Conservation (phyloP, 2,797 vertebrate species). For the Hydrolagus colliei region DNA sequence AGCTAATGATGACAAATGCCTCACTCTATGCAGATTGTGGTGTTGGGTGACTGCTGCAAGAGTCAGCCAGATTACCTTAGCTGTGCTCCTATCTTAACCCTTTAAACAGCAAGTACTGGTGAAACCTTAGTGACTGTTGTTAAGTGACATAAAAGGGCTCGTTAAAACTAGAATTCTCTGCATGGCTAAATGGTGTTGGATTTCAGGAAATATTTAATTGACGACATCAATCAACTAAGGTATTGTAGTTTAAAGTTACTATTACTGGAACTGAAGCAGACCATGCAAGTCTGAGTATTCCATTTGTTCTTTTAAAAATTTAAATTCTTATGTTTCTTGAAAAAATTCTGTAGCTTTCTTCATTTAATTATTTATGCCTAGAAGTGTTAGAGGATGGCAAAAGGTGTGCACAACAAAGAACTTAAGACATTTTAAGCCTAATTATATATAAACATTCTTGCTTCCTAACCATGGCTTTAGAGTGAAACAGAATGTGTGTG, state of each 20-base stretch:
- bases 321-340: neutral
- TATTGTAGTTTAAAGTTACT: neutral
- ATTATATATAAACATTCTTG: constrained; percentile 15
- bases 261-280: neutral
- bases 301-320: neutral
- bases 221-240: neutral
- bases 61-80: constrained; percentile 64
- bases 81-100: constrained; percentile 36
- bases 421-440: neutral
- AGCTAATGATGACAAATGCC: constrained; percentile 99
- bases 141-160: constrained; percentile 1
- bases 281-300: neutral
- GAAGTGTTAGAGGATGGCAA: neutral
- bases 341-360: too few species aligned
- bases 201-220: constrained; percentile 15
- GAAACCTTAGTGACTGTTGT: neutral
- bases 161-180: constrained; percentile 6
- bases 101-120: constrained; percentile 35
- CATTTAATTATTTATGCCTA: neutral
- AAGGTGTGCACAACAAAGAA: neutral
- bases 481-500: constrained; percentile 21
- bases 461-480: neutral
- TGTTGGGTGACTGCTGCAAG: constrained; percentile 67
- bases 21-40: constrained; percentile 90
- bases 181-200: neutral